A percentile compares a stretch with the other conserved stretches of the same genome.
Evolutionary conservation across 2,797 vertebrate species (phyloP).

Genomic region (Arctocebus calabarensis): DNA sequence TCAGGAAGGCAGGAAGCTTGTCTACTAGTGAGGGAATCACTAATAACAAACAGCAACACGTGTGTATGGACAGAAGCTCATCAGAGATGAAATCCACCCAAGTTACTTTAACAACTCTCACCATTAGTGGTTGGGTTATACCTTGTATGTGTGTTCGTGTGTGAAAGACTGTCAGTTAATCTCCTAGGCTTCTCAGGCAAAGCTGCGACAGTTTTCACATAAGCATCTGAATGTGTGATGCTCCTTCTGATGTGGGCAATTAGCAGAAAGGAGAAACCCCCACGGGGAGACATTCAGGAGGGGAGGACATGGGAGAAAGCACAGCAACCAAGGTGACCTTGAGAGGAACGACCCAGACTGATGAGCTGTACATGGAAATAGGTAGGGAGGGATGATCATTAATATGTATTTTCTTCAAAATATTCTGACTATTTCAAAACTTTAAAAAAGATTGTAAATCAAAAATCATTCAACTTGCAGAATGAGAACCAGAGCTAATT

Average conservation of each 20-base stretch:
- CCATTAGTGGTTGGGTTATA: neutral
- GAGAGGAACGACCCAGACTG: neutral
- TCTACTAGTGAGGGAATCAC: neutral
- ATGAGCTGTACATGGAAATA: neutral
- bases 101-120: neutral
- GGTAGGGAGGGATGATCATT: neutral
- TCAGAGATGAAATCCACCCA: neutral
- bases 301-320: neutral
- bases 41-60: neutral
- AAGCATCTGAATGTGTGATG: neutral
- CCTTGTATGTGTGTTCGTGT: neutral
- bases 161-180: neutral
- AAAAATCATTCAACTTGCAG: neutral
- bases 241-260: neutral
- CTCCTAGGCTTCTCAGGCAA: neutral
- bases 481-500: neutral
- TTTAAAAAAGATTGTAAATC: neutral
- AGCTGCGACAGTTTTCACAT: neutral
- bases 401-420: neutral
- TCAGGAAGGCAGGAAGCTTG: neutral
- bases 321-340: neutral
- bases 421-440: neutral
- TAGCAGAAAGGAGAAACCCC: neutral
- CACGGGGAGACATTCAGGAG: neutral
- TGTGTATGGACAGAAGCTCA: neutral